Conservation (phyloP, 2,888 invertebrate genomes). For the Torymus texanus region DNA sequence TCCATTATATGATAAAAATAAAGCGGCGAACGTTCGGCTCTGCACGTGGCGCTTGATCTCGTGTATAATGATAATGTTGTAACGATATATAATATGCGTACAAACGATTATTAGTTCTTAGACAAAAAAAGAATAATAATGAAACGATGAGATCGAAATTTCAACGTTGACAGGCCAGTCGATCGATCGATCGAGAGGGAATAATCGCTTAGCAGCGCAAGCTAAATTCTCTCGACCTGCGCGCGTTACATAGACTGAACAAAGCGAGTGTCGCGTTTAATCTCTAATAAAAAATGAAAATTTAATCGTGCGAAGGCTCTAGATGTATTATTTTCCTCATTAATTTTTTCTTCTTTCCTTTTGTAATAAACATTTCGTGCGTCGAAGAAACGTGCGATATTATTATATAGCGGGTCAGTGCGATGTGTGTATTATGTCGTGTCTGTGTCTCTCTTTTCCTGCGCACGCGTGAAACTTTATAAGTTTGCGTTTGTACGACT, state of each 20-base stretch:
- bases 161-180: slow-evolving; percentile 23
- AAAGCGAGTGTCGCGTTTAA: slow-evolving; percentile 31
- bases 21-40: slow-evolving; percentile 40
- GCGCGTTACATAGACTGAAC: slow-evolving; percentile 44
- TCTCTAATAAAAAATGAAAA: slow-evolving; percentile 25
- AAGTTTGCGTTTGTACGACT: slow-evolving; percentile 36
- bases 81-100: slow-evolving; percentile 4
- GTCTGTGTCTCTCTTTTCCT: slow-evolving; percentile 25
- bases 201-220: slow-evolving; percentile 4
- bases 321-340: slow-evolving; percentile 15
- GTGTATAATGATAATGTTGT: slow-evolving; percentile 36
- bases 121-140: neutral
- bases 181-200: slow-evolving; percentile 42
- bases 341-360: too few relatives aligned
- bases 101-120: too few relatives aligned
- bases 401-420: too few relatives aligned
- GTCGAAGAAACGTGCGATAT: slow-evolving; percentile 1
- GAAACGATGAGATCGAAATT: slow-evolving; percentile 14
- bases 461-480: slow-evolving; percentile 26
- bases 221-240: slow-evolving; percentile 9
- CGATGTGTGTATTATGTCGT: slow-evolving; percentile 28
- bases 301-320: slow-evolving; percentile 40
- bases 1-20: neutral
- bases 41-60: slow-evolving; percentile 53
- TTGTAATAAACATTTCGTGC: slow-evolving; percentile 38